Conservation (phyloP, 2,888 invertebrate species). For the Meiosimyza decipiens region DNA sequence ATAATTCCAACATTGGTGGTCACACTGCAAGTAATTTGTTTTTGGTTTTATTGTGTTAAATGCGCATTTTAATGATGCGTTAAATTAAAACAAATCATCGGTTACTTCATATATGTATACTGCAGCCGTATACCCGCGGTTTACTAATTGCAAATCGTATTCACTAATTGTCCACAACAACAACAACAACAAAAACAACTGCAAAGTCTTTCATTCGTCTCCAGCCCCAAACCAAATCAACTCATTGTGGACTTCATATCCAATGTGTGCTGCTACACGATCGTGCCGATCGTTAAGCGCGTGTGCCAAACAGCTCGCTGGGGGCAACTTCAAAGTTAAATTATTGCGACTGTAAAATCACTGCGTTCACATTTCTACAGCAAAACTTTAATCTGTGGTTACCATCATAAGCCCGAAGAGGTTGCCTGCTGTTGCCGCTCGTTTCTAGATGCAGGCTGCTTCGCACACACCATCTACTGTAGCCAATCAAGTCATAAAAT, state of each 20-base stretch:
- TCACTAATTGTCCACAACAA: too few species aligned
- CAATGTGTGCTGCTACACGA: not conserved
- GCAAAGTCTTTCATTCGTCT: not conserved
- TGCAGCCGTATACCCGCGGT: not conserved
- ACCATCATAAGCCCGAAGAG: slow-evolving; percentile 6
- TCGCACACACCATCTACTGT: not conserved
- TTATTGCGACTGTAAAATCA: slow-evolving; percentile 13
- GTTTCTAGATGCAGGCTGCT: not conserved
- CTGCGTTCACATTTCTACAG: slow-evolving; percentile 5
- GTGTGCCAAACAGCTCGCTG: slow-evolving; percentile 38
- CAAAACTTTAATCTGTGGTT: slow-evolving; percentile 18
- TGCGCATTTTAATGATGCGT: slow-evolving; percentile 15
- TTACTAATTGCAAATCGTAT: too few species aligned
- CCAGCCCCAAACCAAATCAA: not conserved
- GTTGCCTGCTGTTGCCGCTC: not conserved
- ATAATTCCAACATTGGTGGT: too few species aligned
- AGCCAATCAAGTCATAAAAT: slow-evolving; percentile 16
- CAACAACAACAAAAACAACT: too few species aligned
- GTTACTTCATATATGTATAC: not conserved
- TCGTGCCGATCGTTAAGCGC: slow-evolving; percentile 41
- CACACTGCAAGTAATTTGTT: too few species aligned
- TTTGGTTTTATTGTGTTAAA: too few species aligned
- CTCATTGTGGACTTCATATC: not conserved
- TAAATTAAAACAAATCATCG: slow-evolving; percentile 15
- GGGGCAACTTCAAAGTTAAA: not conserved